Percentiles rank a stretch among this genome's conserved stretches.
Conservation (phyloP, 2,113 vertebrate species). For the Pachypanchax playfairii region DNA sequence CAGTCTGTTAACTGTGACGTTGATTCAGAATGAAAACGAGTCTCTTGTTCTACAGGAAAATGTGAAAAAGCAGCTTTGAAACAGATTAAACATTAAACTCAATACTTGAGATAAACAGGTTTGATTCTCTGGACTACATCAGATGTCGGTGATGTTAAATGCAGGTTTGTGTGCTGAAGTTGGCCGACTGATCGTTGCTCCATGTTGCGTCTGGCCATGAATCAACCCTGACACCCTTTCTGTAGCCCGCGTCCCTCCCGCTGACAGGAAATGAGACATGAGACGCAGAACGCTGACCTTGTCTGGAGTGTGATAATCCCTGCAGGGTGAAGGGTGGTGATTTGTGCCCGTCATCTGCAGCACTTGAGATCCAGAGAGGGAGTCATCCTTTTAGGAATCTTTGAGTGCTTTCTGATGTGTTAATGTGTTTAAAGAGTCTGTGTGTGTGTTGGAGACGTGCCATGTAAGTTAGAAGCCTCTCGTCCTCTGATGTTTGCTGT, state of each 20-base stretch:
- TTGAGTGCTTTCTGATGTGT: slow-evolving; percentile 1
- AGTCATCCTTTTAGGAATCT: slow-evolving; percentile 14
- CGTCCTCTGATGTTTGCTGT: slow-evolving; percentile 28
- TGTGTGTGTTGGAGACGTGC: background rate
- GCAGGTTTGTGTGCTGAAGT: background rate
- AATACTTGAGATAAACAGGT: too few species aligned
- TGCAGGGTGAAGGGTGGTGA: slow-evolving; percentile 37
- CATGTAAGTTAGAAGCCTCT: slow-evolving; percentile 22
- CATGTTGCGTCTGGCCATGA: slow-evolving; percentile 57
- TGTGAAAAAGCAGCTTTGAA: background rate
- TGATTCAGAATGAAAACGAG: slow-evolving; percentile 9
- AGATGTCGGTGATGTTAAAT: too few species aligned
- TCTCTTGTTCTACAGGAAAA: background rate
- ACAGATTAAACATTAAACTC: too few species aligned
- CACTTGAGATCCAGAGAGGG: background rate
- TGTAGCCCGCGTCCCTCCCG: slow-evolving; percentile 36
- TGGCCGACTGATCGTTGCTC: too few species aligned
- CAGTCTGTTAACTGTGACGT: slow-evolving; percentile 2
- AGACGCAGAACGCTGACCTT: slow-evolving; percentile 50
- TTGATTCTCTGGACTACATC: too few species aligned
- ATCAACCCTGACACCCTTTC: slow-evolving; percentile 57
- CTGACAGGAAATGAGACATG: slow-evolving; percentile 66
- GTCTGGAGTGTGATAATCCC: slow-evolving; percentile 50
- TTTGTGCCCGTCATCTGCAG: slow-evolving; percentile 1
- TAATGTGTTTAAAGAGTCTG: slow-evolving; percentile 34